These are phyloP conservation scores for Dromius quadrimaculatus DNA, from an alignment of 2,888 invertebrate species.

Conservation along the genomic window DNA sequence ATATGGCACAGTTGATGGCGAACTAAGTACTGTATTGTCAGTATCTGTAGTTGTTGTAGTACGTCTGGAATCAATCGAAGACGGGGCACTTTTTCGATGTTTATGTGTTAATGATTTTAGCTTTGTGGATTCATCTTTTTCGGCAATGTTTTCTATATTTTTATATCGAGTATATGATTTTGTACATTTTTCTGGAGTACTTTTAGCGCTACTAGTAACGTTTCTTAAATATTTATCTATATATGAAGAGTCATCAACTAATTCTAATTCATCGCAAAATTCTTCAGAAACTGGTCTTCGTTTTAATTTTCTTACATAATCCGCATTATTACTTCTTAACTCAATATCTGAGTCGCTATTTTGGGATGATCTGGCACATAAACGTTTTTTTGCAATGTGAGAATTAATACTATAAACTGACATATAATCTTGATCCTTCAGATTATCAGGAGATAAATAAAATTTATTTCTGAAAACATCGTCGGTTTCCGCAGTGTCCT, in stretches of 20 bases:
- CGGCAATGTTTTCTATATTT: conserved; percentile 13
- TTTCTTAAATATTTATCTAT: conserved; percentile 78
- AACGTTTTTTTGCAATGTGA: conserved; percentile 53
- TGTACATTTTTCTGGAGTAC: not conserved
- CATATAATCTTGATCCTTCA: conserved; percentile 35
- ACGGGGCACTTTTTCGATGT: conserved; percentile 3
- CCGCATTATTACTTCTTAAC: conserved; percentile 57
- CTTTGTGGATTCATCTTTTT: conserved; percentile 12
- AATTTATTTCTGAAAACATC: conserved; percentile 18
- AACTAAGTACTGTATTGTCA: conserved; percentile 24
- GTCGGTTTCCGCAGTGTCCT: conserved; percentile 9
- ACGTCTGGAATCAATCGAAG: conserved; percentile 7
- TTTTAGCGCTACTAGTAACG: conserved; percentile 65
- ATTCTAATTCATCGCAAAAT: conserved; percentile 77
- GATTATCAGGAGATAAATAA: conserved; percentile 21
- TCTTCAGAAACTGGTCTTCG: conserved; percentile 82
- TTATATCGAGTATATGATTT: not conserved
- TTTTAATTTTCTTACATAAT: conserved; percentile 67
- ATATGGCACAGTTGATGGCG: conserved; percentile 75
- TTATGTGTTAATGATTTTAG: not conserved
- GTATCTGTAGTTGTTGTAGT: conserved; percentile 7
- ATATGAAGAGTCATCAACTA: conserved; percentile 66
- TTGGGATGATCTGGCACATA: conserved; percentile 60
- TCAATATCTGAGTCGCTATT: conserved; percentile 67
- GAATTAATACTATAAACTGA: conserved; percentile 57